These are phyloP conservation scores for Erythrocebus patas DNA, from an alignment of 2,113 vertebrate genomes.

Conservation along the genomic window DNA sequence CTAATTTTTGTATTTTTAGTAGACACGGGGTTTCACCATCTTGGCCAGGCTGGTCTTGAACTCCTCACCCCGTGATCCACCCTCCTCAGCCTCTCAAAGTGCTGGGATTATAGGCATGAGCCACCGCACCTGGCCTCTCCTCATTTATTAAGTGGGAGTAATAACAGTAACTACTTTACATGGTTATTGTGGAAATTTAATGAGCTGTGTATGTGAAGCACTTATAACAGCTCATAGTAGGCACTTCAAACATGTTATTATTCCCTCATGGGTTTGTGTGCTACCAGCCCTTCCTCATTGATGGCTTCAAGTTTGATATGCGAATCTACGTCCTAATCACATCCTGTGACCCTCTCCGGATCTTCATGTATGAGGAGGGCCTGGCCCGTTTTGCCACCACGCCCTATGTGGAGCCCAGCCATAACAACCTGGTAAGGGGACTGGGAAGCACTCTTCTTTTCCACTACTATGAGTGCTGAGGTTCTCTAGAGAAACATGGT, in stretches of 20 bases:
- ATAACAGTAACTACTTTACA: not conserved
- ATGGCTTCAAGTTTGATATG: slow-evolving; percentile 88
- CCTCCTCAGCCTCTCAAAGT: not conserved
- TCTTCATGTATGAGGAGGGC: slow-evolving; percentile 87
- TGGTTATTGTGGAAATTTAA: not conserved
- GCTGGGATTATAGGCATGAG: not conserved
- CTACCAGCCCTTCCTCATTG: slow-evolving; percentile 86
- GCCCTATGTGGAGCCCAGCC: slow-evolving; percentile 82
- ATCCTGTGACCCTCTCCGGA: slow-evolving; percentile 85
- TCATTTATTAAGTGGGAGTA: not conserved
- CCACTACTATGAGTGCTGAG: not conserved
- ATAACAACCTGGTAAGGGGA: slow-evolving; percentile 81
- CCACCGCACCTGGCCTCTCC: not conserved
- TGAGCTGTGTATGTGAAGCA: not conserved
- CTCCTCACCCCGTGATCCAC: not conserved
- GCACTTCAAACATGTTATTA: not conserved
- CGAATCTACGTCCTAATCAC: slow-evolving; percentile 86
- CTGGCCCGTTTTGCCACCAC: slow-evolving; percentile 87
- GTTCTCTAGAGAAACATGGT: not conserved
- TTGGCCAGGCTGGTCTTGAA: not conserved
- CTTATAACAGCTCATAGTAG: not conserved
- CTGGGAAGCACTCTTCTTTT: not conserved
- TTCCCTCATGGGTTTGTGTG: not conserved
- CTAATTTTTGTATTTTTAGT: not conserved
- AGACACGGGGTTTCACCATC: not conserved